Conservation (phyloP, 2,797 vertebrate species). For the Melanotaenia boesemani region DNA sequence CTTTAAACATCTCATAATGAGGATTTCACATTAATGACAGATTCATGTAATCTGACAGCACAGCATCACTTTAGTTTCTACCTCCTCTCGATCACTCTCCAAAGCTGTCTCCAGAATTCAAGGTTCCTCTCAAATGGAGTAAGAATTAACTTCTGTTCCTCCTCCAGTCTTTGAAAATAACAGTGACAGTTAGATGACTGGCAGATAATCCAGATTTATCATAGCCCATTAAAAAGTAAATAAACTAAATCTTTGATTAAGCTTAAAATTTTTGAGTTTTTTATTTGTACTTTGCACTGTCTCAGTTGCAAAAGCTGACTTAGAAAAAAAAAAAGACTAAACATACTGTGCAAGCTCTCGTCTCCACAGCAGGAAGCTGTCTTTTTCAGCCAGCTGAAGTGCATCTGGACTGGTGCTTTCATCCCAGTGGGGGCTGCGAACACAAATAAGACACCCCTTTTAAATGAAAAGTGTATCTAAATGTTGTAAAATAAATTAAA, state of each 20-base stretch:
- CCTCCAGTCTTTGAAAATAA: slow-evolving; percentile 87
- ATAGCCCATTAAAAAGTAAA: neutral
- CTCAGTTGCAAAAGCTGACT: neutral
- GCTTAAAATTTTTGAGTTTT: neutral
- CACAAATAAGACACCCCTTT: slow-evolving; percentile 1
- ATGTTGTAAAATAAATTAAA: fast-evolving
- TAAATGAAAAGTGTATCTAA: neutral
- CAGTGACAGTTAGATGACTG: slow-evolving; percentile 3
- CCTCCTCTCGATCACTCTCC: slow-evolving; percentile 99
- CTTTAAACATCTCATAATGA: neutral
- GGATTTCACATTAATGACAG: neutral
- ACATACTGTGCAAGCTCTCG: slow-evolving; percentile 89
- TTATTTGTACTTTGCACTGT: neutral
- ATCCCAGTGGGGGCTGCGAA: slow-evolving; percentile 90
- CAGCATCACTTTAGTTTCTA: slow-evolving; percentile 52
- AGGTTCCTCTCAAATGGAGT: slow-evolving; percentile 97
- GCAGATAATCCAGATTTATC: neutral
- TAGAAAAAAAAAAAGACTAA: slow-evolving; percentile 12
- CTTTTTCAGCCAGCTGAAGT: slow-evolving; percentile 90
- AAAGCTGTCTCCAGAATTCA: slow-evolving; percentile 98
- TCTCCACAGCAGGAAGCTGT: slow-evolving; percentile 94
- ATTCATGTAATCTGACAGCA: neutral
- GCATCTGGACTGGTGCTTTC: slow-evolving; percentile 88
- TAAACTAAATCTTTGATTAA: neutral
- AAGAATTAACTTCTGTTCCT: slow-evolving; percentile 93